phyloP scores from a whole-genome alignment of 53 echinoderm and acorn worm genomes.

The Actinopyga echinites region DNA sequence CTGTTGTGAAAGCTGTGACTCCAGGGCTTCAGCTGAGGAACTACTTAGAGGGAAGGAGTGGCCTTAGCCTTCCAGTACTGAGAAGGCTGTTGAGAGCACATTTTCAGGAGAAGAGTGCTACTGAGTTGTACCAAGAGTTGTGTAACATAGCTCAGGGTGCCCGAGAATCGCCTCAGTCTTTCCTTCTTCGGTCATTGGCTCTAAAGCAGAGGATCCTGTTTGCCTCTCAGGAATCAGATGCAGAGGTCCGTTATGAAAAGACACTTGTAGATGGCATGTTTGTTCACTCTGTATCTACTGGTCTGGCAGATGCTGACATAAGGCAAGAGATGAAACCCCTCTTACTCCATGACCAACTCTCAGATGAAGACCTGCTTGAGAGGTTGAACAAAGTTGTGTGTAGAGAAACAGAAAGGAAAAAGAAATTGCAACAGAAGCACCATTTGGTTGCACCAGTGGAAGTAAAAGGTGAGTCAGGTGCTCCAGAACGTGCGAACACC shows the following conservation, averaged over 20 bases:
- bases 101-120: constrained; percentile 54
- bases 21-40: constrained; percentile 30
- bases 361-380: constrained; percentile 41
- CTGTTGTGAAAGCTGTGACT: constrained; percentile 24
- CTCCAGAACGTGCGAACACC: neutral
- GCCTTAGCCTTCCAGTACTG: constrained; percentile 23
- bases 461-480: neutral
- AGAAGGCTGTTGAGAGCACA: constrained; percentile 44
- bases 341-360: neutral
- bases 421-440: neutral
- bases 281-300: constrained; percentile 3
- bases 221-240: constrained; percentile 44
- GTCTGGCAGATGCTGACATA: neutral
- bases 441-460: neutral
- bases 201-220: constrained; percentile 44
- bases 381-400: constrained; percentile 16
- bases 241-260: constrained; percentile 14
- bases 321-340: constrained; percentile 16
- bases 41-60: constrained; percentile 33
- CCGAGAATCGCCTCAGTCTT: constrained; percentile 30
- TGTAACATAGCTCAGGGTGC: neutral
- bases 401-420: constrained; percentile 10
- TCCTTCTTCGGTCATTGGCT: constrained; percentile 31
- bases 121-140: constrained; percentile 8
- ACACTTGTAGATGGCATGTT: constrained; percentile 34